phyloP scores from a whole-genome alignment of 2,113 vertebrate genomes.

The Centropus bengalensis region DNA sequence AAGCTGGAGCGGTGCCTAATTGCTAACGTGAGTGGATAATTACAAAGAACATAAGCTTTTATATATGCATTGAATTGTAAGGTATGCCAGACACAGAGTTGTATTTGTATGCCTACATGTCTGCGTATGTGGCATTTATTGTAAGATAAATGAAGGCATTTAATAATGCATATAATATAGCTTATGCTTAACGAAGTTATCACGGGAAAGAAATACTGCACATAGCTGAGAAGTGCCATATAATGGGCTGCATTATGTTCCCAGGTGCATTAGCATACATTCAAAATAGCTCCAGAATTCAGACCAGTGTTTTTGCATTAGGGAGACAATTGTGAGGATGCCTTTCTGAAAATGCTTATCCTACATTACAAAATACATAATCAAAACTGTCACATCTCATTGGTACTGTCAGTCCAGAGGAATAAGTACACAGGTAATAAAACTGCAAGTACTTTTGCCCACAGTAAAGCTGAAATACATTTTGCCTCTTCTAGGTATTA shows the following conservation, averaged over 20 bases:
- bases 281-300: neutral
- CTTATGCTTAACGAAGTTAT: neutral
- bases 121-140: neutral
- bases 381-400: neutral
- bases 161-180: slow-evolving; percentile 7
- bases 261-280: neutral
- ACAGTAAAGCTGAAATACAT: neutral
- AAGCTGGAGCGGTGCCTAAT: neutral
- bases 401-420: neutral
- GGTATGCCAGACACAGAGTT: neutral
- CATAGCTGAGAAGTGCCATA: neutral
- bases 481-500: neutral
- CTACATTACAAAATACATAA: neutral
- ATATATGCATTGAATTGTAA: neutral
- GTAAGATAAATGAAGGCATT: slow-evolving; percentile 16
- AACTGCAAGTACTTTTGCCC: neutral
- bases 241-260: neutral
- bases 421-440: neutral
- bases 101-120: neutral
- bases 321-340: neutral
- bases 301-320: neutral
- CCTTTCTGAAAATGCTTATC: neutral
- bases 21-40: slow-evolving; percentile 9
- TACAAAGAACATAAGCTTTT: slow-evolving; percentile 38
- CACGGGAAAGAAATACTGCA: neutral